phyloP scores from a whole-genome alignment of 2,797 vertebrate species.

The Artibeus jamaicensis region DNA sequence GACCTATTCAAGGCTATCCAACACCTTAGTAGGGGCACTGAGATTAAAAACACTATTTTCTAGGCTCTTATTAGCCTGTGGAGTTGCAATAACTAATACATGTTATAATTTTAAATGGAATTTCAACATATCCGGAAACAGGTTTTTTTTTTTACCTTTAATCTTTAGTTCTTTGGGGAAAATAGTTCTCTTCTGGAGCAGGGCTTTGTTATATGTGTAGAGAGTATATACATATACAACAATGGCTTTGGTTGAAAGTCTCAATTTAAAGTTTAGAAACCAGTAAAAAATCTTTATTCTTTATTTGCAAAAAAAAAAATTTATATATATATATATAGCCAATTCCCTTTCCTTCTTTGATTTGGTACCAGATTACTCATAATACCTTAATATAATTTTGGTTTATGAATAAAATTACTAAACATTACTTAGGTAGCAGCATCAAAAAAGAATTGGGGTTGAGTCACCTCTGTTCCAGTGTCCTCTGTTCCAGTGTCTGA shows the following conservation, averaged over 20 bases:
- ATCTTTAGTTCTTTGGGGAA: constrained; percentile 41
- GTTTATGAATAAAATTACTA: constrained; percentile 6
- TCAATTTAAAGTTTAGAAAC: constrained; percentile 8
- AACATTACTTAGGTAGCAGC: background rate
- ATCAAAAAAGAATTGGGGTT: background rate
- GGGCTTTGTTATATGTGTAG: background rate
- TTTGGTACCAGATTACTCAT: background rate
- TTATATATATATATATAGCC: background rate
- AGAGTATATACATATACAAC: background rate
- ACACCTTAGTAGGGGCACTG: background rate
- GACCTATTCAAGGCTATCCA: constrained; percentile 17
- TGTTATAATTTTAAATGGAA: constrained; percentile 29
- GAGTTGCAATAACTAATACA: background rate
- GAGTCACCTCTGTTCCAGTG: background rate
- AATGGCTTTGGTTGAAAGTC: constrained; percentile 15
- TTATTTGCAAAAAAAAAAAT: background rate
- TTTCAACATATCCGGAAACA: constrained; percentile 18
- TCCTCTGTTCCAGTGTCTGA: background rate
- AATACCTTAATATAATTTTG: background rate
- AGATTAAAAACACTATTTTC: background rate
- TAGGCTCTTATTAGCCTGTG: background rate
- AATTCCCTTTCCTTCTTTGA: background rate
- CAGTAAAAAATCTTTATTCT: constrained; percentile 39
- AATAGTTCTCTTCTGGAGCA: background rate
- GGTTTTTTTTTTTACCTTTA: background rate